Evolutionary conservation across 2,797 vertebrate species (phyloP).

Genomic region (Danionella dracula): DNA sequence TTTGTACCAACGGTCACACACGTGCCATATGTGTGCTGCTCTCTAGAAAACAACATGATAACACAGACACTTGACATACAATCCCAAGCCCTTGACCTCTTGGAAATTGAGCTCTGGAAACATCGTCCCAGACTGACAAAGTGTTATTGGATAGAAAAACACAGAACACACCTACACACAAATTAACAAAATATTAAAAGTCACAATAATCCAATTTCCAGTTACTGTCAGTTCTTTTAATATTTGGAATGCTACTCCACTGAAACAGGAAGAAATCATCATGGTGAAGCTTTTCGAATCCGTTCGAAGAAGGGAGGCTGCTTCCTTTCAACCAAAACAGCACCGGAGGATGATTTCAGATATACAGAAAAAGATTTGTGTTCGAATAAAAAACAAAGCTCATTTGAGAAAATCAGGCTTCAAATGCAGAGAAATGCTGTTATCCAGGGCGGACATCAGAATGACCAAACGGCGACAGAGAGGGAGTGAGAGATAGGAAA

Average conservation of each 20-base stretch:
- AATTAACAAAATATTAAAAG: slow-evolving; percentile 39
- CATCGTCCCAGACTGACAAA: neutral
- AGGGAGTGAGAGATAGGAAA: slow-evolving; percentile 5
- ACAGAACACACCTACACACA: slow-evolving; percentile 38
- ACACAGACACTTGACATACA: slow-evolving; percentile 5
- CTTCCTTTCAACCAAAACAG: neutral
- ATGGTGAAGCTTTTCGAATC: slow-evolving; percentile 13
- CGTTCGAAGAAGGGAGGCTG: neutral
- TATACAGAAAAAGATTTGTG: neutral
- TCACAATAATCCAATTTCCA: neutral
- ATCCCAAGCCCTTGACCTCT: neutral
- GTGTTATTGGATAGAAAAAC: neutral
- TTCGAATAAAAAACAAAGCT: neutral
- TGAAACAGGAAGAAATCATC: too few species aligned
- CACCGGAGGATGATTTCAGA: slow-evolving; percentile 5
- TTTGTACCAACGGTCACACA: slow-evolving; percentile 9
- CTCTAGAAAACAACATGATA: neutral
- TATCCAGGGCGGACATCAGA: slow-evolving; percentile 12
- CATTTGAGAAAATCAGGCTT: neutral
- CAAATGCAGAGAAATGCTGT: slow-evolving; percentile 3
- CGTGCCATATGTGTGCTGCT: slow-evolving; percentile 1
- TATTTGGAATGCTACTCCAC: neutral
- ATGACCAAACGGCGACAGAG: slow-evolving; percentile 5
- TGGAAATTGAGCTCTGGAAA: neutral
- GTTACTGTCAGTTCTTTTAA: neutral